Conservation (phyloP, 2,113 vertebrate genomes). For the Sander lucioperca region DNA sequence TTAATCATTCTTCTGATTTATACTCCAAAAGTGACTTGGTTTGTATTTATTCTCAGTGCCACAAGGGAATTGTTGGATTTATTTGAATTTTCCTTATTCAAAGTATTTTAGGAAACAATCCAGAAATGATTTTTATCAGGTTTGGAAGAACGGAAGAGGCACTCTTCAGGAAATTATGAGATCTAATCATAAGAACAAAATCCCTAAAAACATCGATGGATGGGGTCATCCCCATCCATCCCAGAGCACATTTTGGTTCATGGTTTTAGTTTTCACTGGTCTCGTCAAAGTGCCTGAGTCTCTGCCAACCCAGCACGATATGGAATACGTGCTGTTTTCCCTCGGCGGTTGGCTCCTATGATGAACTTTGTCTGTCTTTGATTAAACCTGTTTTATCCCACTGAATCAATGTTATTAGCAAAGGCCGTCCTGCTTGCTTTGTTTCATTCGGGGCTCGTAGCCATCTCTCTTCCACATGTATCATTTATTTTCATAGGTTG, state of each 20-base stretch:
- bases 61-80: slow-evolving; percentile 2
- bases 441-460: slow-evolving; percentile 19
- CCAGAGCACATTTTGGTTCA: slow-evolving; percentile 21
- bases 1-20: slow-evolving; percentile 13
- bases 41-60: background rate
- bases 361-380: slow-evolving; percentile 54
- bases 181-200: slow-evolving; percentile 35
- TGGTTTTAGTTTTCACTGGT: slow-evolving; percentile 41
- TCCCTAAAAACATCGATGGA: slow-evolving; percentile 3
- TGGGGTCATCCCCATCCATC: slow-evolving; percentile 27
- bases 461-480: slow-evolving; percentile 40
- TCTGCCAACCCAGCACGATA: slow-evolving; percentile 43
- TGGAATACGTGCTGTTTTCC: slow-evolving; percentile 37
- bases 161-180: slow-evolving; percentile 41
- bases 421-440: background rate
- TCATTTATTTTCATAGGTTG: slow-evolving; percentile 61
- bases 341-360: slow-evolving; percentile 15
- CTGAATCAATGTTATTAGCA: slow-evolving; percentile 41
- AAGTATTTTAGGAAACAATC: slow-evolving; percentile 1
- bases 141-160: slow-evolving; percentile 17
- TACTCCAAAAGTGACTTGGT: slow-evolving; percentile 13
- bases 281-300: slow-evolving; percentile 19
- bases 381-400: slow-evolving; percentile 51
- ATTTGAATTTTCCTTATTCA: background rate
- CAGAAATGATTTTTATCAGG: background rate